phyloP scores from a whole-genome alignment of 2,888 invertebrate species.

The Gymnosoma rotundatum region DNA sequence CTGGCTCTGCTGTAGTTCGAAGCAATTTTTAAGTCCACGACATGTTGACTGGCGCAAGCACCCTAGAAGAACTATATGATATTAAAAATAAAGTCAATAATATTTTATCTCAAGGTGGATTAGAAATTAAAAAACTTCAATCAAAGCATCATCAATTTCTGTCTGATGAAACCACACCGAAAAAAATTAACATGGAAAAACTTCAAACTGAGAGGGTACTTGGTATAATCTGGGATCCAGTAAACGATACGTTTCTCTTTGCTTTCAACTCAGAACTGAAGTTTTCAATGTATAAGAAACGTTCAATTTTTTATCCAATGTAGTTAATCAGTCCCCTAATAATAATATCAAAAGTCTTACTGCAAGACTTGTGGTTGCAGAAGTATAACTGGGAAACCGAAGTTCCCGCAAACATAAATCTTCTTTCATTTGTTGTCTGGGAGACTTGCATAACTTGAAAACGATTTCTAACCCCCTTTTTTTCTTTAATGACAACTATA shows the following conservation, averaged over 20 bases:
- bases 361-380: slow-evolving; percentile 26
- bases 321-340: slow-evolving; percentile 14
- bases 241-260: slow-evolving; percentile 13
- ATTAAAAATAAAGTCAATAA: slow-evolving; percentile 21
- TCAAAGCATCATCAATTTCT: slow-evolving; percentile 12
- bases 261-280: slow-evolving; percentile 1
- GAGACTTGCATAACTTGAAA: not conserved
- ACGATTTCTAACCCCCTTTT: slow-evolving; percentile 9
- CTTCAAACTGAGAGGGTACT: too few species aligned
- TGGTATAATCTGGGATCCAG: too few species aligned
- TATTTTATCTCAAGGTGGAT: slow-evolving; percentile 29
- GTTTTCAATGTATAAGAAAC: slow-evolving; percentile 13
- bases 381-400: slow-evolving; percentile 21
- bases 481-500: slow-evolving; percentile 6
- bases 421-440: not conserved
- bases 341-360: slow-evolving; percentile 25
- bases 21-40: slow-evolving; percentile 29
- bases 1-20: slow-evolving; percentile 5
- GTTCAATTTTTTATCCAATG: slow-evolving; percentile 34
- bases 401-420: not conserved
- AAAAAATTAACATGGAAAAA: slow-evolving; percentile 35
- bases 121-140: slow-evolving; percentile 38
- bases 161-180: slow-evolving; percentile 12
- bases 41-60: slow-evolving; percentile 16
- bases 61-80: slow-evolving; percentile 11